These are phyloP conservation scores for Reticulitermes speratus DNA, from an alignment of 1,140 invertebrate genomes.

Conservation along the genomic window DNA sequence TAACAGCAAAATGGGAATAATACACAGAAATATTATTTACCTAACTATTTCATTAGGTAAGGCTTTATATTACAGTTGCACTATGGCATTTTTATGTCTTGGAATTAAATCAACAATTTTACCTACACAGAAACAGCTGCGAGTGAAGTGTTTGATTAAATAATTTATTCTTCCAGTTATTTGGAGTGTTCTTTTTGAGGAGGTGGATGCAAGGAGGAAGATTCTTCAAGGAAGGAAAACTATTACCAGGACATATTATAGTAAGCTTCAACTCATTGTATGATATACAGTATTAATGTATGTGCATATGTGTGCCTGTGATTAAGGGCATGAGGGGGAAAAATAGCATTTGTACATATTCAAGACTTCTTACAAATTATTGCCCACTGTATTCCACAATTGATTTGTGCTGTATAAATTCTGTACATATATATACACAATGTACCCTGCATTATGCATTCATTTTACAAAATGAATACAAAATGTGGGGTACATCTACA, in stretches of 20 bases:
- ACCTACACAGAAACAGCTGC: not conserved
- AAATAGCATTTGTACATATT: no score
- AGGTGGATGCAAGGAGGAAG: slow-evolving; percentile 69
- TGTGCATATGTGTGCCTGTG: no score
- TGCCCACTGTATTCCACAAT: no score
- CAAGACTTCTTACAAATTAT: no score
- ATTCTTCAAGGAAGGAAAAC: slow-evolving; percentile 71
- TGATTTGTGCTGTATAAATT: no score
- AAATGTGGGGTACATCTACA: no score
- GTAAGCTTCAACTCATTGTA: slow-evolving; percentile 53
- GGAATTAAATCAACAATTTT: not conserved
- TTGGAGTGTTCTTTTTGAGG: slow-evolving; percentile 58
- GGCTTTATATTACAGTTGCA: not conserved
- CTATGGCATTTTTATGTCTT: not conserved
- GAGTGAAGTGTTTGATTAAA: not conserved
- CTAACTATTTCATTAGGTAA: slow-evolving; percentile 5
- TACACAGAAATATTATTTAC: not conserved
- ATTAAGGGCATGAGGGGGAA: no score
- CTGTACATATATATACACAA: no score
- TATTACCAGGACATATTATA: slow-evolving; percentile 69
- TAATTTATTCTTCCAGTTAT: slow-evolving; percentile 53
- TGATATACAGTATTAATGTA: no score
- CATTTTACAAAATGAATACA: no score
- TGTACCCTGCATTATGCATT: no score
- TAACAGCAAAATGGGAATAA: not conserved